A percentile compares a stretch with the other conserved stretches of the same genome.
Conservation (phyloP, 2,797 vertebrate species). For the Manis pentadactyla region DNA sequence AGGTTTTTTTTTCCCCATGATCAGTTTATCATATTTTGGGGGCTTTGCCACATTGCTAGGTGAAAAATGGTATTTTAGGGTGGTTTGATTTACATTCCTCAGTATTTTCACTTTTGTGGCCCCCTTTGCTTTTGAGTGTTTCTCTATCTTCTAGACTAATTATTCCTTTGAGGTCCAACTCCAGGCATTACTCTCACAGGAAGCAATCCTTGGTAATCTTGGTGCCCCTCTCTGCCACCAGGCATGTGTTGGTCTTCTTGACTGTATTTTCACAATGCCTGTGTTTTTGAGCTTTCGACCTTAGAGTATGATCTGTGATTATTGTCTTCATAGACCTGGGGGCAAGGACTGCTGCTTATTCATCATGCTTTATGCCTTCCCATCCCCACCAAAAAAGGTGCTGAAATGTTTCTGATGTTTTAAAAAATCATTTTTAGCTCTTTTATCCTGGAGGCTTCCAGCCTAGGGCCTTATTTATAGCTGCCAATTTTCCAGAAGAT, state of each 20-base stretch:
- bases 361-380: background rate
- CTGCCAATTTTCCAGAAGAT: background rate
- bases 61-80: constrained; percentile 5
- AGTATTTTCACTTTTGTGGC: background rate
- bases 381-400: background rate
- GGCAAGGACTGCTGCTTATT: background rate
- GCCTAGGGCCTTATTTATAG: background rate
- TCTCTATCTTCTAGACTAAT: background rate
- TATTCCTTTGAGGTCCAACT: background rate
- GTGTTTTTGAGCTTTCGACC: background rate
- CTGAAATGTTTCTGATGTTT: constrained; percentile 13
- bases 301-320: background rate
- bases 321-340: constrained; percentile 26
- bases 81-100: background rate
- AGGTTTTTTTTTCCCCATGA: background rate
- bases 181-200: background rate
- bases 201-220: background rate
- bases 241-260: background rate
- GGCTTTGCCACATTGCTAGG: background rate
- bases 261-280: background rate
- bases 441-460: background rate
- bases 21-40: background rate
- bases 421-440: background rate
- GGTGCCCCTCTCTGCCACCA: background rate
- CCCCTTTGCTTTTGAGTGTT: background rate